A percentile compares a stretch with the other conserved stretches of the same genome.
phyloP scores from a whole-genome alignment of 2,888 invertebrate species.

The Homarus gammarus region DNA sequence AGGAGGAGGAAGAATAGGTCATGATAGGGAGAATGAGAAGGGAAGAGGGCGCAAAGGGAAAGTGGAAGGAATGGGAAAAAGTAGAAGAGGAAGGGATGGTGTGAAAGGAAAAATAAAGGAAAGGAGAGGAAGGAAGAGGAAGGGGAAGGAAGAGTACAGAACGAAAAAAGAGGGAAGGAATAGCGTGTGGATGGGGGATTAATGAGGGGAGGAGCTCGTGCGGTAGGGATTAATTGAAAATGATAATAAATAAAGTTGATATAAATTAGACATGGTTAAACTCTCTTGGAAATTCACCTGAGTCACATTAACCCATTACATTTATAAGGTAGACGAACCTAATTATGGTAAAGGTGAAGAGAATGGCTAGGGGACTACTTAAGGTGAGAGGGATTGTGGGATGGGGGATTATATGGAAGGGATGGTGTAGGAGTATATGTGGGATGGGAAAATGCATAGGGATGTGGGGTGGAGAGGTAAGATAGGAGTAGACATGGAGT shows the following conservation, averaged over 20 bases:
- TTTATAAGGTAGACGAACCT: too few species aligned
- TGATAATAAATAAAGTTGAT: too few species aligned
- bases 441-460: background rate
- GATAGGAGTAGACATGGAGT: background rate
- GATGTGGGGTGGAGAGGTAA: background rate
- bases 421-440: background rate
- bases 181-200: background rate
- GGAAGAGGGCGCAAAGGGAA: too few species aligned
- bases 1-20: too few species aligned
- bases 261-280: too few species aligned
- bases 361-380: too few species aligned
- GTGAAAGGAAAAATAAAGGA: background rate
- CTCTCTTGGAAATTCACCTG: too few species aligned
- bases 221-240: too few species aligned
- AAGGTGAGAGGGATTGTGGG: background rate
- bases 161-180: background rate
- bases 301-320: too few species aligned
- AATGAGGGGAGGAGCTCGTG: too few species aligned
- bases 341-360: too few species aligned
- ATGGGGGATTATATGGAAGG: background rate
- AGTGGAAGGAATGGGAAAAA: background rate
- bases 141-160: background rate
- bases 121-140: background rate
- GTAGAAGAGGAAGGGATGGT: background rate
- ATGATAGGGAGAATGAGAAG: too few species aligned